Evolutionary conservation across 2,888 invertebrate species (phyloP), one percentile per base, ranked within the genome.

Genomic region (Trachelus tabidus): DNA sequence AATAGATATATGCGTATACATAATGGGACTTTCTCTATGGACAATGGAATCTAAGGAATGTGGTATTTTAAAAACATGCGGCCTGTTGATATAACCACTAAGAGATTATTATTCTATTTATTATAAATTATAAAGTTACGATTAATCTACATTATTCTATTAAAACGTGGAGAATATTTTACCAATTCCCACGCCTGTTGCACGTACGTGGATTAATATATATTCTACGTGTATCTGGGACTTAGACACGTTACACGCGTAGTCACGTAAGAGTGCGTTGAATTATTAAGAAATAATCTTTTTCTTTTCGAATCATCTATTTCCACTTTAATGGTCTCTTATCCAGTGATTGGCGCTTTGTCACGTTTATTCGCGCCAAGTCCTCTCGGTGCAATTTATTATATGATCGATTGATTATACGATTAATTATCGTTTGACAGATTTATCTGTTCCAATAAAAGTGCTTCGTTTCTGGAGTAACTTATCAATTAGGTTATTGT

Each of bases 21-120:
- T 56, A 56, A 56, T 56, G 56, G 56, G 23, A 56, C 56, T 56
- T 56, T 56, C 56, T 56, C 56, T 56, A 56, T 23, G 23, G 56
- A 56, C 56, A 56, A 56, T 56, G n/a, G 15, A 75, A 76, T 69
- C n/a, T 34, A 68, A 15, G 31, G 69, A 68, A 31, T 31, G 73
- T 40, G 37, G 37, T 34, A 15, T 34, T 68, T 75, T 33, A 33
- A 23, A n/a, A 68, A 77, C 35, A 35, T 74, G 82, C 79, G 83
- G 82, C 80, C 85, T 84, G 85, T 85, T 82, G 82, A 83, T 81
- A 81, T 80, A 83, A 56, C 23, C 56, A 23, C 23, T 56, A 79
- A 81, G 77, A 77, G 76, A 74, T 75, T 79, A 78, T 68, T 75
- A 75, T 68, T 71, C 68, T 73, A 68, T 40, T 76, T 11, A 75